Evolutionary conservation across 35 echinoderm and acorn worm genomes (phyloP), one percentile per base, ranked within the genome.

Genomic region (Lytechinus variegatus): DNA sequence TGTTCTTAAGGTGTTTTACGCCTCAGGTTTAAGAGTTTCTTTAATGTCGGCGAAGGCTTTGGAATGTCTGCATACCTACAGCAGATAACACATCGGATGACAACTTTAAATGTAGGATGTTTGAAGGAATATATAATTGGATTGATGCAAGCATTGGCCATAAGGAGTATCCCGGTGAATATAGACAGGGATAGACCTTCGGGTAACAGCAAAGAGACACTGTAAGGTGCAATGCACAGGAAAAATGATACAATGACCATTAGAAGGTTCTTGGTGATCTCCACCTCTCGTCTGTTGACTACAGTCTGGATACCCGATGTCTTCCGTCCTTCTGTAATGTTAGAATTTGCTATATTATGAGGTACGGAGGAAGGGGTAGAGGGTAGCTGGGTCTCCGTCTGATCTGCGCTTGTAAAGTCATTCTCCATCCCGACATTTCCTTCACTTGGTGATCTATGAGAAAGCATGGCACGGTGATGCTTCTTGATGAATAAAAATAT

Each of bases 241-340:
- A 95, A 58, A 28, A 95, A 97, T 4, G 95, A 92, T 51, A 88
- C 91, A 12, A 97, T 95, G 44, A 97, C 95, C 14, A 96, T 8
- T 61, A 97, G 95, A 60, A 97, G 92, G 33, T 97, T 97, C 91
- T 97, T 97, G 19, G 97, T 97, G 33, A 97, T 96, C 94, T 95
- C 94, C 24, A 96, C 89, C 55, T 97, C 95, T 52, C 93, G 86
- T 28, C 54, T 89, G 96, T 72, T 88, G 19, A 96, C 53, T 28
- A 29, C 88, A 27, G 54, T 54, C 54, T 95, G 24, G 4, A 89
- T 91, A 54, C 54, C 55, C 28, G 86, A 29, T 27, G 53, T 27
- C 52, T 86, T 66, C 12, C 56, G 28, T 6, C 57, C 27, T 56
- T 57, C 86, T 27, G 52, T 27, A 16, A 87, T 87, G 52, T 95